Conservation (phyloP, 92 coral and sea anemone genomes). For the Zoanthus sociatus region DNA sequence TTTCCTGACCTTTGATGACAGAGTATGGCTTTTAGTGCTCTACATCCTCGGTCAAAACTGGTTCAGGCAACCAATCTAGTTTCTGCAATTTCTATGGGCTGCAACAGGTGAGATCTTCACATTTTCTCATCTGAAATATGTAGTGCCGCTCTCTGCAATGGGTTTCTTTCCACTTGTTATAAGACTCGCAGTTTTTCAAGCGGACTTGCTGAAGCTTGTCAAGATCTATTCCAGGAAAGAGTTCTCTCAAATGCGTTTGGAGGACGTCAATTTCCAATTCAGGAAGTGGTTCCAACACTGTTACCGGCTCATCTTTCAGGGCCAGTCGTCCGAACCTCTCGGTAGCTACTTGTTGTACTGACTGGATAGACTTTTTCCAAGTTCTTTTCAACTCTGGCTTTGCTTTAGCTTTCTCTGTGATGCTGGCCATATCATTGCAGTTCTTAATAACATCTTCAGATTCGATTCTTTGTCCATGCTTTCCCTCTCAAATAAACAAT, state of each 20-base stretch:
- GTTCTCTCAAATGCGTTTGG: slow-evolving; percentile 37
- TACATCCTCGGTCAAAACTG: slow-evolving; percentile 47
- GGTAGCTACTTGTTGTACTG: slow-evolving; percentile 21
- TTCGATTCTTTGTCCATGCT: slow-evolving; percentile 42
- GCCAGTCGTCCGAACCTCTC: slow-evolving; percentile 51
- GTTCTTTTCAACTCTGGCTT: slow-evolving; percentile 47
- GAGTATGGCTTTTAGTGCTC: slow-evolving; percentile 56
- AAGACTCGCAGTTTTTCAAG: slow-evolving; percentile 38
- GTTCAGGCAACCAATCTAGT: slow-evolving; percentile 64
- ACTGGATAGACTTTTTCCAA: slow-evolving; percentile 41
- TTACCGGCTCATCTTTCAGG: slow-evolving; percentile 52
- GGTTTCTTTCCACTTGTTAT: slow-evolving; percentile 44
- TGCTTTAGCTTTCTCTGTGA: slow-evolving; percentile 49
- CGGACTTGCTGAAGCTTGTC: slow-evolving; percentile 52
- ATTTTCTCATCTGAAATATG: slow-evolving; percentile 61
- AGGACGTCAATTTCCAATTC: slow-evolving; percentile 37
- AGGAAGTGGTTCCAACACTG: slow-evolving; percentile 35
- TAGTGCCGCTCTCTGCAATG: slow-evolving; percentile 64
- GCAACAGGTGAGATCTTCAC: slow-evolving; percentile 51
- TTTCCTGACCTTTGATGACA: slow-evolving; percentile 45
- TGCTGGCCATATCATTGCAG: slow-evolving; percentile 45
- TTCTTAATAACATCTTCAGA: slow-evolving; percentile 53
- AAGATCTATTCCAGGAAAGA: slow-evolving; percentile 55
- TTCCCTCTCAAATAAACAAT: slow-evolving; percentile 47
- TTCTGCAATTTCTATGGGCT: slow-evolving; percentile 42